Evolutionary conservation across 2,113 vertebrate genomes (phyloP).

Genomic region (Platichthys flesus): DNA sequence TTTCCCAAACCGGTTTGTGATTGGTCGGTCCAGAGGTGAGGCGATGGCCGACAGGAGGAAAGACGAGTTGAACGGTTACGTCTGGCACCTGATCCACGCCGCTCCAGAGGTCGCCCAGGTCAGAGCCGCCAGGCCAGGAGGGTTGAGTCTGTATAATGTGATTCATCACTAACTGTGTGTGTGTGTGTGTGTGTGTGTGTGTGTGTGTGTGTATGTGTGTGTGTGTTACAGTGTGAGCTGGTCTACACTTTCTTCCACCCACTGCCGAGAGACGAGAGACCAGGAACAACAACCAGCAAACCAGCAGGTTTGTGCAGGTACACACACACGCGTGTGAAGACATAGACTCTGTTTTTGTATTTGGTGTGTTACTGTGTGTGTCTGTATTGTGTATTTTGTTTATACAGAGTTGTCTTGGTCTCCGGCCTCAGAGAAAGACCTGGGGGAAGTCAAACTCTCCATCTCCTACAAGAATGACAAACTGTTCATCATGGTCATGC

Average conservation of each 20-base stretch:
- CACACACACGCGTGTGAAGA: background rate
- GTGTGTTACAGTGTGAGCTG: slow-evolving; percentile 87
- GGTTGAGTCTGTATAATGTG: background rate
- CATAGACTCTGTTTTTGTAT: background rate
- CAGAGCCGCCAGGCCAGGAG: background rate
- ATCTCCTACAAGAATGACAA: slow-evolving; percentile 96
- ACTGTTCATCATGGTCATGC: slow-evolving; percentile 98
- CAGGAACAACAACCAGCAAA: slow-evolving; percentile 76
- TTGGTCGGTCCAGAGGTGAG: slow-evolving; percentile 92
- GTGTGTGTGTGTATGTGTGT: background rate
- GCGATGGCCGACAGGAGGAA: slow-evolving; percentile 89
- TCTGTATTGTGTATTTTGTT: background rate
- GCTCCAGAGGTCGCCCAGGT: slow-evolving; percentile 91
- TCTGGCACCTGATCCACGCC: slow-evolving; percentile 92
- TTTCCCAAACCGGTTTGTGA: slow-evolving; percentile 95
- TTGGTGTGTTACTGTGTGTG: background rate
- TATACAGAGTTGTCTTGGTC: slow-evolving; percentile 87
- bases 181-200: slow-evolving; percentile 8
- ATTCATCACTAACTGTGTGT: background rate
- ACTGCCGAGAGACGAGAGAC: slow-evolving; percentile 88
- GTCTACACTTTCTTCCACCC: slow-evolving; percentile 96
- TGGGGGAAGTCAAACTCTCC: slow-evolving; percentile 94
- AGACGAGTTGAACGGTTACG: slow-evolving; percentile 93
- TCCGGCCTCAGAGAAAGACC: slow-evolving; percentile 85
- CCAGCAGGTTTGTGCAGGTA: slow-evolving; percentile 75